Percentiles rank a stretch among this genome's conserved stretches.
Conservation (phyloP, 2,113 vertebrate genomes). For the Clarias macrocephalus region DNA sequence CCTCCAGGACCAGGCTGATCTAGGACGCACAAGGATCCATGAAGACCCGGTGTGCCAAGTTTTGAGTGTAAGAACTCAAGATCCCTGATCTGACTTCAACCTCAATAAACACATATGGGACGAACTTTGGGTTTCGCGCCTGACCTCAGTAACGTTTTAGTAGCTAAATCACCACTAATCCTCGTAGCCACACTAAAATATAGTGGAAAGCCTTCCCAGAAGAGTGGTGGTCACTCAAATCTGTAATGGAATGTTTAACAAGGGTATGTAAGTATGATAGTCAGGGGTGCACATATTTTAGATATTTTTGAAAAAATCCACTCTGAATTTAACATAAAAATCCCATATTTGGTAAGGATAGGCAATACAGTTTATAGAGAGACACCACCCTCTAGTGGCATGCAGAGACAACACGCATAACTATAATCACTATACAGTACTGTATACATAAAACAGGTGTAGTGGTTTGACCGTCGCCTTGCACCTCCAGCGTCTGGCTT, state of each 20-base stretch:
- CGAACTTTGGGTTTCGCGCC: too few relatives aligned
- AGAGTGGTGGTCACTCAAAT: not conserved
- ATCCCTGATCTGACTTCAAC: too few relatives aligned
- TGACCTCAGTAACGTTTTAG: not conserved
- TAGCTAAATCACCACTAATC: not conserved
- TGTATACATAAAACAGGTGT: too few relatives aligned
- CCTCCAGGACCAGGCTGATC: too few relatives aligned
- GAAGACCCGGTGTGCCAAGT: too few relatives aligned
- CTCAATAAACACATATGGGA: too few relatives aligned
- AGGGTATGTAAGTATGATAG: not conserved
- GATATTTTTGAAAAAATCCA: not conserved
- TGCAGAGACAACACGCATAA: not conserved
- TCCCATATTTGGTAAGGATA: not conserved
- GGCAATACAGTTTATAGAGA: not conserved
- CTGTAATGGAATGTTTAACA: not conserved
- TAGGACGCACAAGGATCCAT: too few relatives aligned
- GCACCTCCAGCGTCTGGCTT: too few relatives aligned
- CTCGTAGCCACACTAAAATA: not conserved
- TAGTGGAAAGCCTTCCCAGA: not conserved
- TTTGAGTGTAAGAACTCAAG: too few relatives aligned
- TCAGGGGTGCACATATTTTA: not conserved
- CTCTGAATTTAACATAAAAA: not conserved
- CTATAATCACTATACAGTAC: not conserved
- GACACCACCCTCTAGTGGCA: not conserved
- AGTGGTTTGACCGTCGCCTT: too few relatives aligned